Evolutionary conservation across 2,797 vertebrate species (phyloP), one percentile per base, ranked within the genome.

Genomic region (Dipus sagitta): DNA sequence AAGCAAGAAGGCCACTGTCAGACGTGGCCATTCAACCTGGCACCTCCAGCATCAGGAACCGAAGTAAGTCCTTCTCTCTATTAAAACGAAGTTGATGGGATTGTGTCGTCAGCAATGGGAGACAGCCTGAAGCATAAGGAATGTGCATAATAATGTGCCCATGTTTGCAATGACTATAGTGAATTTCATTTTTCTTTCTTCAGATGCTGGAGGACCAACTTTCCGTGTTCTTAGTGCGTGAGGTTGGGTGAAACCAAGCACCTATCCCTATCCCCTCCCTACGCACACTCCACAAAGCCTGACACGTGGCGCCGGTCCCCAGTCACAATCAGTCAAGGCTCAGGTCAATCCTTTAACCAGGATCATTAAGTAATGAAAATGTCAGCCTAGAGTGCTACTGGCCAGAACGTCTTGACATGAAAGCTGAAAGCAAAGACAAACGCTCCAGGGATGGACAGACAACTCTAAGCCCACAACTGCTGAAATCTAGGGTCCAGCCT

Each of bases 401-500:
- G 21, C 65, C 71, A 88, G 3, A 30, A n/a, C 18, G 18, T 23
- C 70, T 2, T 2, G 0, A 76, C 20, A 74, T 24, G 20, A 47
- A 60, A 78, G 28, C 12, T 38, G 23, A 95, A 47, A 64, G 42
- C 34, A 90, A 94, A 78, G 64, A 38, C 9, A 81, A 74, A 90
- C 76, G n/a, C 24, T 68, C n/a, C n/a, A 64, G 17, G 13, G 11
- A 83, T 28, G 60, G 32, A 79, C 26, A 83, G 54, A 67, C 34
- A 84, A 78, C 79, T 28, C n/a, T 42, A 30, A 3, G 21, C 42
- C 20, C 71, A 14, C 6, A 71, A 18, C n/a, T 42, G 42, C 0
- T 30, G 30, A 93, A 91, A 90, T 30, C 24, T 72, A 74, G 62
- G 54, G 81, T 80, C 62, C 5, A 79, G 70, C 71, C 91, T 92